Evolutionary conservation across 1,140 invertebrate species (phyloP).

Genomic region (Bombus pascuorum): DNA sequence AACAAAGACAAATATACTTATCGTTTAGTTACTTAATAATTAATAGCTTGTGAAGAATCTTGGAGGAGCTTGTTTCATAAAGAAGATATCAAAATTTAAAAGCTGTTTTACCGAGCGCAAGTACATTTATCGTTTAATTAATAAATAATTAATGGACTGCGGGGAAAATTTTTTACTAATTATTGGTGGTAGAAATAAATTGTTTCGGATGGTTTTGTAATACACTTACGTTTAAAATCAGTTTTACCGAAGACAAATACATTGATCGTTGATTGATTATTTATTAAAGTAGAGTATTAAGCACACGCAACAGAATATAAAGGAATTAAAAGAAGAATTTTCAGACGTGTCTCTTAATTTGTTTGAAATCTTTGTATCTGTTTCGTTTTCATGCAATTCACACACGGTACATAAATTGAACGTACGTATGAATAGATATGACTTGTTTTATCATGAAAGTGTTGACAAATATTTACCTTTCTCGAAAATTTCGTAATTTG

Average conservation of each 20-base stretch:
- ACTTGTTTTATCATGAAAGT: constrained; percentile 7
- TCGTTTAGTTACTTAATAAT: neutral
- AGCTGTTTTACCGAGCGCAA: neutral
- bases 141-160: neutral
- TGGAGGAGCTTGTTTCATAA: no score
- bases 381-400: neutral
- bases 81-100: no score
- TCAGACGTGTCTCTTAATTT: neutral
- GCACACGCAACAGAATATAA: neutral
- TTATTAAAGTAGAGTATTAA: neutral
- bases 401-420: neutral
- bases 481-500: neutral
- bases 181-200: no score
- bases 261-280: neutral
- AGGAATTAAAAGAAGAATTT: neutral
- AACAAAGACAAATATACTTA: neutral
- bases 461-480: constrained; percentile 38
- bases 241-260: neutral
- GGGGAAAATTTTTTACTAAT: neutral
- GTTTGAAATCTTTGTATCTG: neutral
- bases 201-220: no score
- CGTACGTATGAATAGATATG: neutral
- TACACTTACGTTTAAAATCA: neutral
- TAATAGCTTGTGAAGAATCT: neutral
- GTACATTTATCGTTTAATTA: neutral